Base-by-base conservation (phyloP, 2,888 invertebrate species). In the Elegia similella region DNA sequence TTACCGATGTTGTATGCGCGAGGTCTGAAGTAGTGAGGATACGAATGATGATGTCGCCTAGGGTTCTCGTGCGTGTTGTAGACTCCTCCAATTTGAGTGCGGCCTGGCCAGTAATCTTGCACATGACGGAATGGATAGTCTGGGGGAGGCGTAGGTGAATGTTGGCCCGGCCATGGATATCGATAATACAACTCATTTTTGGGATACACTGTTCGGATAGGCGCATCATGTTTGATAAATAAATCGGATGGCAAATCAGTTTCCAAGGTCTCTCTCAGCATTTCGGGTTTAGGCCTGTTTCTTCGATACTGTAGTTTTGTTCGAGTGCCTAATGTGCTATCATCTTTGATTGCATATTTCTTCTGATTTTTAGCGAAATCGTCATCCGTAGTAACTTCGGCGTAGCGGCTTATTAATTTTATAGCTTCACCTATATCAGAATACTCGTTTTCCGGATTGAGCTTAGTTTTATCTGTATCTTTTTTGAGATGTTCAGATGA, bases 371-470 rank as follows among this genome's bases (percentile, higher is more conserved):
- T 89, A 64, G 82, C 67, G 73, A 84, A 91, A 68, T 83, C 88
- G 65, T 91, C 91, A 65, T 91, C 91, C 38, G 91, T 91, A 30
- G 89, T 89, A 42, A 91, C 91, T 75, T 90, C 91, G 42, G 91
- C 91, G 69, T 88, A 91, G 62, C 91, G 80, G 67, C 91, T 91
- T 65, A 91, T 91, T 52, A 91, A 69, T 75, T 90, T 91, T 56
- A 91, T 90, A 61, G 91, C 90, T 76, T 91, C 90, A 60, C 90
- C 90, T 53, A 91, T 89, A 62, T 91, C 88, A 15, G 88, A 84
- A 61, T 89, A 91, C 67, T 91, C 91, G 58, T 80, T 87, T 77
- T 91, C 91, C 44, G 91, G 91, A 62, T 82, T 89, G 30, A 91
- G 75, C 76, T 91, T 90, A 56, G 73, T 80, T 66, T 79, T 77